Percentiles rank a stretch among this genome's conserved stretches.
phyloP scores from a whole-genome alignment of 2,888 invertebrate species.

The Eurois occulta region DNA sequence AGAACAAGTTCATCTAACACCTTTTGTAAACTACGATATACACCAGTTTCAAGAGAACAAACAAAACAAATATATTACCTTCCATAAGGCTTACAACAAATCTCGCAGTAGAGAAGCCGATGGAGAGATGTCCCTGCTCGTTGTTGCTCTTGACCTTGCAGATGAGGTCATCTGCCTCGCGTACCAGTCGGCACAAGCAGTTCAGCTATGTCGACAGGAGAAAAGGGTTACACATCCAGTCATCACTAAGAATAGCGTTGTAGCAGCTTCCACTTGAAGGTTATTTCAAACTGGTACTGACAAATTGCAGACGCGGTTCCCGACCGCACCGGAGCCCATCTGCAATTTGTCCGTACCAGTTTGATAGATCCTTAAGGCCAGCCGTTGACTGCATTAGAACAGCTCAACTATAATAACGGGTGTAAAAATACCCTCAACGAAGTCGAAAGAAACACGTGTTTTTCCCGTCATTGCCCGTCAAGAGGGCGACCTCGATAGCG shows the following conservation, averaged over 20 bases:
- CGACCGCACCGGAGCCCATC: background rate
- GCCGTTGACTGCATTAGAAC: too few relatives aligned
- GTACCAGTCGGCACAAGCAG: conserved; percentile 82
- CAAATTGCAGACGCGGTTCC: background rate
- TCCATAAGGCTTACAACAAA: conserved; percentile 83
- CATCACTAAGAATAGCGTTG: background rate
- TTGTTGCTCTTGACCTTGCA: conserved; percentile 84
- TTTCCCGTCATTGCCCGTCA: too few relatives aligned
- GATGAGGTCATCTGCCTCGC: conserved; percentile 86
- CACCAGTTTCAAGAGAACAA: background rate
- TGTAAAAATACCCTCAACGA: too few relatives aligned
- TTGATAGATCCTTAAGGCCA: too few relatives aligned
- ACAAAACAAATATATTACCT: conserved; percentile 69
- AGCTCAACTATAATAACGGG: too few relatives aligned
- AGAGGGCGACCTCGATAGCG: too few relatives aligned
- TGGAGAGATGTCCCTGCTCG: conserved; percentile 85
- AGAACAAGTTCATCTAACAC: background rate
- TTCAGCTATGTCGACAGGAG: conserved; percentile 76
- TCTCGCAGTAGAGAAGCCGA: conserved; percentile 85
- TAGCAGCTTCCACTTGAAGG: too few relatives aligned
- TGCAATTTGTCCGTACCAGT: background rate
- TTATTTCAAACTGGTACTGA: background rate
- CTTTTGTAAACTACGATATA: background rate
- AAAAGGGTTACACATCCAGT: background rate
- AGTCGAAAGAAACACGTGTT: too few relatives aligned